Evolutionary conservation across 2,113 vertebrate species (phyloP), one percentile per base, ranked within the genome.

Genomic region (Scophthalmus maximus): DNA sequence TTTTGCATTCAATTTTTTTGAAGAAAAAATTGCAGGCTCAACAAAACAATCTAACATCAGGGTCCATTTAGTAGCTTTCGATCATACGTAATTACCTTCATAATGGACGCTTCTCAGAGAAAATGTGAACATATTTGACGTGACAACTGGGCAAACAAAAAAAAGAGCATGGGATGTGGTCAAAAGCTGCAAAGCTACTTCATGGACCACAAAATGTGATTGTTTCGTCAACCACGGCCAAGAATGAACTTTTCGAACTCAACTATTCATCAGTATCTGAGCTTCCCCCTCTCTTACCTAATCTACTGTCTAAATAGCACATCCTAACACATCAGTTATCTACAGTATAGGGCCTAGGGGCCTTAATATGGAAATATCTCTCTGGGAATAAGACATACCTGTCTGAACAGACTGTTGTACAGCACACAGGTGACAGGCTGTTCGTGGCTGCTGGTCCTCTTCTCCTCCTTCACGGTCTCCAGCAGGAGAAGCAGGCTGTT

Each of bases 381-480:
- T n/a, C n/a, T n/a, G n/a, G n/a, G n/a, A n/a, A n/a, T n/a, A n/a
- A n/a, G n/a, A n/a, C 27, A 34, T 44, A 92, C 91, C 93, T 95
- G 93, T 78, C 90, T 92, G 69, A 90, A 82, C 49, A 86, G 47
- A 0, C 34, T 89, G 67, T 80, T 93, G 47, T 93, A 92, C 52
- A 94, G 88, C 25, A 95, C 89, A 64, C 93, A 94, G 1, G 89
- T 94, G 72, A 94, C 90, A 0, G 89, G 82, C 46, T 86, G 91
- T 42, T 90, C 29, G 0, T 94, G 92, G 80, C 94, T 95, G 85
- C 82, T 91, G 71, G 46, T 83, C 61, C 64, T 92, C 20, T 73
- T 44, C 18, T 79, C 57, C 61, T 91, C 92, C 25, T 73, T 83
- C 53, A 82, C 73, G 30, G 78, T 87, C 68, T 93, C 92, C 83